Conservation (phyloP, 2,113 vertebrate genomes). For the Illadopsis cleaveri region DNA sequence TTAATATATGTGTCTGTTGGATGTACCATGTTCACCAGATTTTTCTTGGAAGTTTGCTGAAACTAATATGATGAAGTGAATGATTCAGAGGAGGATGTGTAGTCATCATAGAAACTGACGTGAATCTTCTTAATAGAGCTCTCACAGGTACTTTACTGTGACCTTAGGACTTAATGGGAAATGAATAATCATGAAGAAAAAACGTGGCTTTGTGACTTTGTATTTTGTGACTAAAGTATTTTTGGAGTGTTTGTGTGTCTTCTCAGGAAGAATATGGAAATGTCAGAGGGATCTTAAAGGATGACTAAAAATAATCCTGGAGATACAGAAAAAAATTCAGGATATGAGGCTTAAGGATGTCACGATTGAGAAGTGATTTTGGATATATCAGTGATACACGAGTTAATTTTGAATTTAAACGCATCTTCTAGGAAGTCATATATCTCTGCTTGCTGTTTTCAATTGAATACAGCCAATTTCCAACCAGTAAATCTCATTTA, state of each 20-base stretch:
- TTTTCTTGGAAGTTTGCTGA: not conserved
- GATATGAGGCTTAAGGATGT: not conserved
- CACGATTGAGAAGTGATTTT: not conserved
- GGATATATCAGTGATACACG: not conserved
- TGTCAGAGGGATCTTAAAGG: not conserved
- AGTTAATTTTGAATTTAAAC: not conserved
- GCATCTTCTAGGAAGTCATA: not conserved
- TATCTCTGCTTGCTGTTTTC: not conserved
- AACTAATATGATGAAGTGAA: not conserved
- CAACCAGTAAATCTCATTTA: not conserved
- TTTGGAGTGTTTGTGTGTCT: not conserved
- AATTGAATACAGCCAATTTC: not conserved
- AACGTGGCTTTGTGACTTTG: not conserved
- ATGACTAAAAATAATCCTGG: not conserved
- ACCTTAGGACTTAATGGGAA: not conserved
- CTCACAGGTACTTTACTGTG: not conserved
- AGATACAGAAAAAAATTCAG: not conserved
- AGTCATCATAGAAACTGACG: not conserved
- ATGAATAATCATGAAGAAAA: not conserved
- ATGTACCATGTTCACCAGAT: not conserved
- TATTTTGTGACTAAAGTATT: not conserved
- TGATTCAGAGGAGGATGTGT: not conserved
- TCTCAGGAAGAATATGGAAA: not conserved
- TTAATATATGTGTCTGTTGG: not conserved
- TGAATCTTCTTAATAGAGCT: not conserved